Conservation (phyloP, 2,797 vertebrate genomes). For the Anguilla pacifica region DNA sequence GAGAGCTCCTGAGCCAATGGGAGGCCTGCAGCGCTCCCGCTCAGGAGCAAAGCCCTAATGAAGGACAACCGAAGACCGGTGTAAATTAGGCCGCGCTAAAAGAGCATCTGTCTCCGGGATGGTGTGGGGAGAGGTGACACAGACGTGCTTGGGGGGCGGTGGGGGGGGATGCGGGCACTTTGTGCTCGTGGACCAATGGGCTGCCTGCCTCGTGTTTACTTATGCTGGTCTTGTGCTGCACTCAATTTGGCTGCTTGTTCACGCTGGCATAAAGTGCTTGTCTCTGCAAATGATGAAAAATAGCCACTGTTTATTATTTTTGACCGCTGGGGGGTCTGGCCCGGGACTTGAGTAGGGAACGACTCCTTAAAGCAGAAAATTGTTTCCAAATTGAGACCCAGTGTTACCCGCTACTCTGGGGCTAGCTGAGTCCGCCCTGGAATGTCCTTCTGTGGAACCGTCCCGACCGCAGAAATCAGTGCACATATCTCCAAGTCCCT, state of each 20-base stretch:
- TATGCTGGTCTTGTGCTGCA: constrained; percentile 19
- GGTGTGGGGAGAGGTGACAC: background rate
- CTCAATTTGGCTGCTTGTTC: background rate
- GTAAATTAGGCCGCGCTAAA: background rate
- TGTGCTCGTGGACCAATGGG: background rate
- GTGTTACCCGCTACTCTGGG: no score
- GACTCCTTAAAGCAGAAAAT: constrained; percentile 31
- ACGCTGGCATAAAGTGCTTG: background rate
- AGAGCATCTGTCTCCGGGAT: background rate
- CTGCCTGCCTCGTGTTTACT: constrained; percentile 18
- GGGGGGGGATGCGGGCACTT: background rate
- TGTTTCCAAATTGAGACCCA: constrained; percentile 19
- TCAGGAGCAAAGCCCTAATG: background rate
- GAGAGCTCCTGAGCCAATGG: background rate
- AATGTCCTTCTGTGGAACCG: background rate
- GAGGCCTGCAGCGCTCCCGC: background rate
- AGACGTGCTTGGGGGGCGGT: background rate
- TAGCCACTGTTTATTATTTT: constrained; percentile 22
- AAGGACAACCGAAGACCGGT: background rate
- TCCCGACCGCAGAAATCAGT: background rate
- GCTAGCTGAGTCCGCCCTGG: background rate
- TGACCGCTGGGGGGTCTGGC: background rate
- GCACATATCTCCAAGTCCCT: background rate
- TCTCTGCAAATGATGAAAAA: constrained; percentile 37
- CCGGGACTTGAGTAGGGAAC: background rate